Base-by-base conservation (phyloP, 92 coral and sea anemone genomes). In the Blastomussa wellsi region DNA sequence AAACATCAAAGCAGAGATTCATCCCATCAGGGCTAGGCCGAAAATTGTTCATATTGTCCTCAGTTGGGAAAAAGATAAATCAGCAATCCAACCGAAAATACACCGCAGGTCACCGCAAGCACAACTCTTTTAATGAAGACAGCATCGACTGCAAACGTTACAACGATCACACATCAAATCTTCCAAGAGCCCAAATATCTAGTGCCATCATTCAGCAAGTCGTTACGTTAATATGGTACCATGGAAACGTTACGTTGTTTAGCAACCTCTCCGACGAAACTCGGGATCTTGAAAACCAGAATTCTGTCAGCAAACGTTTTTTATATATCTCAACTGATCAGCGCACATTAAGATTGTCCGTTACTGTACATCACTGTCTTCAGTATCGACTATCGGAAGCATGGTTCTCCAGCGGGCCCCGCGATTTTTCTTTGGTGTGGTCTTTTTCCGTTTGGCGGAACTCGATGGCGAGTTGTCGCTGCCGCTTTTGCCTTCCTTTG, bases 381-480 rank as follows among this genome's bases (percentile, higher is more conserved):
- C 86, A 71, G 37, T 1, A 37, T 47, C 28, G 42, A 36, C 51
- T 0, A 17, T 71, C 11, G 86, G 79, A 44, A 82, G 86, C 86
- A 82, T 82, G 15, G 86, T 69, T 36, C 86, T 82, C 86, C 86
- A 82, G 24, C 78, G 37, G 24, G 78, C 78, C 6, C 86, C 86
- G 9, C 86, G 78, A 71, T 53, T 71, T 70, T 51, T 82, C 38
- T 37, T 38, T 39, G 71, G 86, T 28, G 42, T 37, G 29, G 53
- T 24, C 38, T 36, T 82, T 72, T 72, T 72, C 52, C 84, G 74
- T 59, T 80, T 80, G 2, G 84, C 32, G 39, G 84, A 80, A 11
- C 44, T 52, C 31, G 70, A 68, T 53, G 78, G 69, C 39, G 71
- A 51, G 28, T 36, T 70, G 67, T 53, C 47, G 10, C 22, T 35